Evolutionary conservation across 2,797 vertebrate genomes (phyloP).

Genomic region (Epinephelus malabaricus): DNA sequence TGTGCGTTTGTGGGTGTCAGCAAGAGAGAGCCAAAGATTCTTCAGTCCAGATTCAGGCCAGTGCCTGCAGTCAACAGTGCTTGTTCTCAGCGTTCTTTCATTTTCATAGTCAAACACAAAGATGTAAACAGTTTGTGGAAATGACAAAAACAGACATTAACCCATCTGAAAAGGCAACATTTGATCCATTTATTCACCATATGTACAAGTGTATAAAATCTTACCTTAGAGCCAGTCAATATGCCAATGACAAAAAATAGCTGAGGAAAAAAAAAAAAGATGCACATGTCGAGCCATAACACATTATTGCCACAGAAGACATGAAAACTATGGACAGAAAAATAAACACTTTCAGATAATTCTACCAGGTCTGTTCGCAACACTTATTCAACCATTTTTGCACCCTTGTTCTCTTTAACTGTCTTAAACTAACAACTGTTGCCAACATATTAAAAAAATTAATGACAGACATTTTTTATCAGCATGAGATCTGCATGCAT

Average conservation of each 20-base stretch:
- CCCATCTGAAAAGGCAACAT: slow-evolving; percentile 72
- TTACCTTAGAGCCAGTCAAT: slow-evolving; percentile 33
- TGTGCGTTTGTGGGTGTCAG: background rate
- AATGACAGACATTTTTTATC: slow-evolving; percentile 19
- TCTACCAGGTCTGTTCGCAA: slow-evolving; percentile 6
- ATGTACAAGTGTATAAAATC: slow-evolving; percentile 75
- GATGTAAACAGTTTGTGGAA: background rate
- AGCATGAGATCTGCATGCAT: slow-evolving; percentile 22
- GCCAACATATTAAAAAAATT: slow-evolving; percentile 24
- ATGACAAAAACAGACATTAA: slow-evolving; percentile 1
- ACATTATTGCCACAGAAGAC: slow-evolving; percentile 16
- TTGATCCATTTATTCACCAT: slow-evolving; percentile 77
- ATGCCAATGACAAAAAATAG: slow-evolving; percentile 31
- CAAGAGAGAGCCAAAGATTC: slow-evolving; percentile 3
- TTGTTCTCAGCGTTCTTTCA: slow-evolving; percentile 6
- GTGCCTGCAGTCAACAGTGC: slow-evolving; percentile 33
- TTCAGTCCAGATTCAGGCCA: slow-evolving; percentile 11
- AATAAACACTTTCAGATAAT: slow-evolving; percentile 37
- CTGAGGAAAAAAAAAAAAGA: slow-evolving; percentile 19
- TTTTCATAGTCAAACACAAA: slow-evolving; percentile 14
- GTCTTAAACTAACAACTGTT: slow-evolving; percentile 23
- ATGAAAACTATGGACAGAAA: slow-evolving; percentile 30
- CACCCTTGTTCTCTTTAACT: background rate
- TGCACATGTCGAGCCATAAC: slow-evolving; percentile 5
- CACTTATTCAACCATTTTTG: background rate